Evolutionary conservation across 2,888 invertebrate species (phyloP).

Genomic region (Hecatera dysodea): DNA sequence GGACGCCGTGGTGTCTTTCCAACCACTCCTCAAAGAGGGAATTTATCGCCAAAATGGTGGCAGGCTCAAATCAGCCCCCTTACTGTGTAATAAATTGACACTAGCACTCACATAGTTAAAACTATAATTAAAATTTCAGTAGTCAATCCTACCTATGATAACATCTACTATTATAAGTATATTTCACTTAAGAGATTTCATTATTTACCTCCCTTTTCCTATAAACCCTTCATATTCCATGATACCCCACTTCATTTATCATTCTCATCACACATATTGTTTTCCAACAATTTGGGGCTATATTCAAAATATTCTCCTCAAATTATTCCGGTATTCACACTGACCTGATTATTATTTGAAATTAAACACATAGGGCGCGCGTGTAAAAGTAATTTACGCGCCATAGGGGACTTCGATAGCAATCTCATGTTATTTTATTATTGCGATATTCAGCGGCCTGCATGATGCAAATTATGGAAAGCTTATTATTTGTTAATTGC

Average conservation of each 20-base stretch:
- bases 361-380: constrained; percentile 54
- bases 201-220: neutral
- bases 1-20: too few relatives aligned
- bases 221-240: neutral
- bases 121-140: too few relatives aligned
- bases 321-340: constrained; percentile 35
- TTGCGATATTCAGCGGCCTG: constrained; percentile 28
- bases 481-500: constrained; percentile 48
- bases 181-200: neutral
- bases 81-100: too few relatives aligned
- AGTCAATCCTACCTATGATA: neutral
- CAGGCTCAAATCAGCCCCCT: too few relatives aligned
- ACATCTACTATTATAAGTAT: too few relatives aligned
- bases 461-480: constrained; percentile 22
- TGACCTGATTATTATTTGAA: constrained; percentile 59
- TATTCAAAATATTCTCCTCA: constrained; percentile 20
- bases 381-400: constrained; percentile 62
- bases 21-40: too few relatives aligned
- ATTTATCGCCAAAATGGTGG: too few relatives aligned
- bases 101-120: too few relatives aligned
- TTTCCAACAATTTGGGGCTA: constrained; percentile 28
- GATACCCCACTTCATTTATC: constrained; percentile 31
- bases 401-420: constrained; percentile 59
- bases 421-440: constrained; percentile 61
- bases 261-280: constrained; percentile 45